Evolutionary conservation across 1,140 invertebrate genomes (phyloP).

Genomic region (Monomorium pharaonis): DNA sequence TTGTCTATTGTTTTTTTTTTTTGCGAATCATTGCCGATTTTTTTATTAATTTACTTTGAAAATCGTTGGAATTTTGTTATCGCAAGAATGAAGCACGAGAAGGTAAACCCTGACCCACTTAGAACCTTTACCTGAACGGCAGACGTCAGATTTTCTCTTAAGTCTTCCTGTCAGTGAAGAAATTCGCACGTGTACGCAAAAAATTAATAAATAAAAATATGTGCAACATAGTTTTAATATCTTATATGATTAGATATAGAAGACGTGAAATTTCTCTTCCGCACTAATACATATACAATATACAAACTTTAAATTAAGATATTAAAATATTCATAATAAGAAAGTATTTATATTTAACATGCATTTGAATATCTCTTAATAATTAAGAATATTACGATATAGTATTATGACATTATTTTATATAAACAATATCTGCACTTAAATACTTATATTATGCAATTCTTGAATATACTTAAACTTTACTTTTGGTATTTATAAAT

Average conservation of each 20-base stretch:
- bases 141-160: neutral
- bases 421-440: no score
- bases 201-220: no score
- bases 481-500: neutral
- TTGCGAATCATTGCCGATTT: neutral
- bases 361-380: neutral
- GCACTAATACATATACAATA: no score
- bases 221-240: neutral
- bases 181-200: neutral
- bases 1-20: neutral
- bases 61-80: neutral
- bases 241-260: no score
- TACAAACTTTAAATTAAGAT: no score
- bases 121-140: neutral
- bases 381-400: neutral
- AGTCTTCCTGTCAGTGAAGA: neutral
- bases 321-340: neutral
- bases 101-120: conserved; percentile 43
- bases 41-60: neutral
- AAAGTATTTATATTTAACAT: neutral
- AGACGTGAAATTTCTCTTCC: no score
- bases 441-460: no score
- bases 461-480: no score
- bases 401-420: neutral
- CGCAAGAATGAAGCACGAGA: neutral